A percentile compares a stretch with the other conserved stretches of the same genome.
Conservation (phyloP, 1,140 invertebrate species). For the Chlorops oryzae region DNA sequence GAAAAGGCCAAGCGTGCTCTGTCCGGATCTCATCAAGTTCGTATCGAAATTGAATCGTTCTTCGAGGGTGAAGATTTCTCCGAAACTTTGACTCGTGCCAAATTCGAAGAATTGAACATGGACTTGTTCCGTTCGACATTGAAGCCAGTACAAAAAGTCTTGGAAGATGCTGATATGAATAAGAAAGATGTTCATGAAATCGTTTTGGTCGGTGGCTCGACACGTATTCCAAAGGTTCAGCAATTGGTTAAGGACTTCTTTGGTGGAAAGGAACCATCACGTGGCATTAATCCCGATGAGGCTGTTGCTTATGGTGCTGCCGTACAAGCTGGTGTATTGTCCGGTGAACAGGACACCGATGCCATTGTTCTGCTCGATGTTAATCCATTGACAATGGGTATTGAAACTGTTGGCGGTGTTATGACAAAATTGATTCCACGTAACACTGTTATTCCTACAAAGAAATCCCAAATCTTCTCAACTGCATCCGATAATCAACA, state of each 20-base stretch:
- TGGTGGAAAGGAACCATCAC: constrained; percentile 93
- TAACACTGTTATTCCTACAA: constrained; percentile 99
- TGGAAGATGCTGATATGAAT: constrained; percentile 98
- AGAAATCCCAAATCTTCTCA: constrained; percentile 99
- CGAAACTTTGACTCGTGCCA: constrained; percentile 96
- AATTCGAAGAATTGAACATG: constrained; percentile 99
- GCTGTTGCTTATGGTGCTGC: constrained; percentile 98
- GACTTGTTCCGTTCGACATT: constrained; percentile 97
- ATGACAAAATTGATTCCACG: constrained; percentile 98
- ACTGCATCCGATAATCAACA: constrained; percentile 98
- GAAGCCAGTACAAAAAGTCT: constrained; percentile 96
- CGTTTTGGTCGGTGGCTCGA: constrained; percentile 97
- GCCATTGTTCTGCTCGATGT: constrained; percentile 96
- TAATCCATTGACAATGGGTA: constrained; percentile 97
- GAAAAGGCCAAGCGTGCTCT: constrained; percentile 97
- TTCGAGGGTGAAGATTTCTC: constrained; percentile 99
- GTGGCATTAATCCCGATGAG: constrained; percentile 98
- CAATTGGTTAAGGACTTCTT: constrained; percentile 99
- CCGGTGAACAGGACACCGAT: constrained; percentile 87
- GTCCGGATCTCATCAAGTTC: constrained; percentile 90
- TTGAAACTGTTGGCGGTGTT: constrained; percentile 98
- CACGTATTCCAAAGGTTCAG: constrained; percentile 98
- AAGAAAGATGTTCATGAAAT: constrained; percentile 99
- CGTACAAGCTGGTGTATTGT: constrained; percentile 92
- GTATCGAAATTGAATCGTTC: constrained; percentile 99